phyloP scores from a whole-genome alignment of 2,797 vertebrate genomes.

The Paguma larvata region DNA sequence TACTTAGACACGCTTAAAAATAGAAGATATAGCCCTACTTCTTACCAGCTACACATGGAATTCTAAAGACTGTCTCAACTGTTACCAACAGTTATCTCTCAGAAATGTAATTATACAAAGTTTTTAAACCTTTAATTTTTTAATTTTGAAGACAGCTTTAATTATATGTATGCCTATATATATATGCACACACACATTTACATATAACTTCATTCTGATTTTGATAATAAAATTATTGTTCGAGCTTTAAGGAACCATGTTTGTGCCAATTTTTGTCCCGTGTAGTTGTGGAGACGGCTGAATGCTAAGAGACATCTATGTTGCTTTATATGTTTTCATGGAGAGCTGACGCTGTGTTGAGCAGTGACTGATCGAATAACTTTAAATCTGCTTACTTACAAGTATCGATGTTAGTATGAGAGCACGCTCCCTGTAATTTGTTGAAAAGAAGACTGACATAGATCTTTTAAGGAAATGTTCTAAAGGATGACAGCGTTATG shows the following conservation, averaged over 20 bases:
- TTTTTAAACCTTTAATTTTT: not conserved
- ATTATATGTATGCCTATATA: not conserved
- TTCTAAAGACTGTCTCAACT: conserved; percentile 36
- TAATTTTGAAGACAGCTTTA: conserved; percentile 41
- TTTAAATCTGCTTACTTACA: conserved; percentile 8
- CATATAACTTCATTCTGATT: not conserved
- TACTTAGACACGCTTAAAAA: conserved; percentile 54
- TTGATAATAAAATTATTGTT: not conserved
- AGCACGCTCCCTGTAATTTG: not conserved
- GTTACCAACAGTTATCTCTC: conserved; percentile 24
- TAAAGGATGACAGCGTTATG: not conserved
- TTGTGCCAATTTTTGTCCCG: not conserved
- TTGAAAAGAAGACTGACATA: conserved; percentile 25
- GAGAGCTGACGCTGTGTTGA: not conserved
- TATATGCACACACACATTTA: not conserved
- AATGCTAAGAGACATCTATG: not conserved
- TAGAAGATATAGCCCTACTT: conserved; percentile 15
- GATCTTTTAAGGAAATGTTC: not conserved
- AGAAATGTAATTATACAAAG: not conserved
- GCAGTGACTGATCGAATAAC: not conserved
- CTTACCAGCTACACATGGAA: conserved; percentile 43
- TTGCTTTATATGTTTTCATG: conserved; percentile 20
- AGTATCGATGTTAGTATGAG: not conserved
- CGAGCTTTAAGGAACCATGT: not conserved
- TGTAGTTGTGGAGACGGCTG: not conserved